These are phyloP conservation scores for Engystomops pustulosus DNA, from an alignment of 2,113 vertebrate genomes.

Conservation along the genomic window DNA sequence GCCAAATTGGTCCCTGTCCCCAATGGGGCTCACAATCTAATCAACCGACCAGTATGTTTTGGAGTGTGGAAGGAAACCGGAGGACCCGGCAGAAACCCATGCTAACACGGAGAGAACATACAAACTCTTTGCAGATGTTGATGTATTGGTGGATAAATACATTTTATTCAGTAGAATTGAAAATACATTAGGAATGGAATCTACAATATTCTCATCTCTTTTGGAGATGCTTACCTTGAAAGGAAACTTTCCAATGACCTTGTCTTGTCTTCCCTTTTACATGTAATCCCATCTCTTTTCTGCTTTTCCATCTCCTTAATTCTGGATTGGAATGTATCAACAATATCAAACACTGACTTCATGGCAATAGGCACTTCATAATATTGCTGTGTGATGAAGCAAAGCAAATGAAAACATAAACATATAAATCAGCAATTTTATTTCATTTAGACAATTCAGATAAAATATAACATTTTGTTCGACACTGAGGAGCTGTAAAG, in stretches of 20 bases:
- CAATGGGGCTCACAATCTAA: too few species aligned
- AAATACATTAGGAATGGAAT: too few species aligned
- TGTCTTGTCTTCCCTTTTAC: conserved; percentile 95
- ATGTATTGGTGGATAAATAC: too few species aligned
- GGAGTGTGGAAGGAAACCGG: too few species aligned
- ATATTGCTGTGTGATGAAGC: conserved; percentile 82
- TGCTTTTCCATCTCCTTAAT: conserved; percentile 98
- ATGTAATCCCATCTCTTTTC: conserved; percentile 90
- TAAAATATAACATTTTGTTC: too few species aligned
- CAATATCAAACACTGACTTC: conserved; percentile 93
- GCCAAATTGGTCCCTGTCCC: too few species aligned
- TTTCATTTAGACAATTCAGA: neutral
- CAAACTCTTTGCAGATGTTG: too few species aligned
- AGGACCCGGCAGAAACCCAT: too few species aligned
- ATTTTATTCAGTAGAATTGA: too few species aligned
- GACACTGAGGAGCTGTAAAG: too few species aligned
- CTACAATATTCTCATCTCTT: neutral
- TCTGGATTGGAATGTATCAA: conserved; percentile 95
- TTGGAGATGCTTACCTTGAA: conserved; percentile 80
- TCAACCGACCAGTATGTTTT: too few species aligned
- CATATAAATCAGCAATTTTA: neutral
- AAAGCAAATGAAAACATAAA: neutral
- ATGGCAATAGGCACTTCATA: conserved; percentile 97
- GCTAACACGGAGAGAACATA: too few species aligned
- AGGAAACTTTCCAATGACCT: conserved; percentile 95